phyloP scores from a whole-genome alignment of 2,888 invertebrate species.

The Cheiracanthium punctorium region DNA sequence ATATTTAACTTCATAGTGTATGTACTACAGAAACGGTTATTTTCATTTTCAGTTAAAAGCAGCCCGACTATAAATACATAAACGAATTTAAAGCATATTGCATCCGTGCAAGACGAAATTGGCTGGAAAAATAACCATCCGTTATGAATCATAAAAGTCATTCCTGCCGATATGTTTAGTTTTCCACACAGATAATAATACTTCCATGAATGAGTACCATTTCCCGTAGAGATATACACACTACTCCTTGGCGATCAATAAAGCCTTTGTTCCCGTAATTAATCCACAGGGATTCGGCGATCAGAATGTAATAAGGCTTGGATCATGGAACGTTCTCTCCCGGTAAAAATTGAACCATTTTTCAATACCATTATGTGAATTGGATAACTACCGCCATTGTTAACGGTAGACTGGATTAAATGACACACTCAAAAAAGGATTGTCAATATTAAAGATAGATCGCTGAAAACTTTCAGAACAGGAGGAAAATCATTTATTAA shows the following conservation, averaged over 20 bases:
- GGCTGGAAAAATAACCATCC: no score
- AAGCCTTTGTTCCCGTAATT: background rate
- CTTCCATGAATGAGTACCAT: background rate
- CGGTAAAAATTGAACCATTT: constrained; percentile 7
- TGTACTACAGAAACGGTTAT: no score
- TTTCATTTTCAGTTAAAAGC: no score
- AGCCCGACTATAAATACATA: no score
- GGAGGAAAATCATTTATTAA: background rate
- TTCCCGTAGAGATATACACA: background rate
- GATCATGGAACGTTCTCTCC: background rate
- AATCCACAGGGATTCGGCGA: background rate
- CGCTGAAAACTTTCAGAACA: background rate
- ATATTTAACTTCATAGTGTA: no score
- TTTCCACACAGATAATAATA: background rate
- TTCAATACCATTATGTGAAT: constrained; percentile 13
- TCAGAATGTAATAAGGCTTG: background rate
- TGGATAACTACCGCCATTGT: background rate
- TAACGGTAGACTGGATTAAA: background rate
- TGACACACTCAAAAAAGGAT: background rate
- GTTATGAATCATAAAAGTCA: background rate
- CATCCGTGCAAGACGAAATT: no score
- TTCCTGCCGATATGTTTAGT: background rate
- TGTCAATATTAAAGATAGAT: background rate
- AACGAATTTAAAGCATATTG: no score
- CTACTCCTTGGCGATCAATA: background rate